These are phyloP conservation scores for Burhinus bistriatus DNA, from an alignment of 2,113 vertebrate genomes.

Conservation along the genomic window DNA sequence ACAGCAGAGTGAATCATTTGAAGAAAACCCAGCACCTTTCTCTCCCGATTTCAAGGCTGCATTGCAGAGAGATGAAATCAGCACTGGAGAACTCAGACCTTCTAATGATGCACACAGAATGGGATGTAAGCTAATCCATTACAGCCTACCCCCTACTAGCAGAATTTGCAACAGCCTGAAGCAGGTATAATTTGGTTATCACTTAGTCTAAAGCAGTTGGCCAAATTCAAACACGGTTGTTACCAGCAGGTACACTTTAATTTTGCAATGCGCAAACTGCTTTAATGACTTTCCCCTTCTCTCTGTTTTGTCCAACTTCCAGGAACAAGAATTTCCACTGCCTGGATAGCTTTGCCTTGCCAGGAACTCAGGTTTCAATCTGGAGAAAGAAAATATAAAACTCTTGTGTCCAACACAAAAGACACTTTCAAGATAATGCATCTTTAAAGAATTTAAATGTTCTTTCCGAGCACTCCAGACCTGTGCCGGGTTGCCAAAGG, in stretches of 20 bases:
- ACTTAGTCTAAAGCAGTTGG: background rate
- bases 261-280: background rate
- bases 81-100: background rate
- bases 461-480: rapidly evolving
- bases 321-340: background rate
- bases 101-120: background rate
- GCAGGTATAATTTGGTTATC: background rate
- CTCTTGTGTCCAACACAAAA: background rate
- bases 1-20: background rate
- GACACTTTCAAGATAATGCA: background rate
- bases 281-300: background rate
- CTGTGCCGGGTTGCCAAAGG: background rate
- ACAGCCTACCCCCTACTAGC: background rate
- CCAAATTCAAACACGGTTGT: background rate
- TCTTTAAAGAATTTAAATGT: background rate
- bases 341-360: background rate
- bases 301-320: background rate
- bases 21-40: background rate
- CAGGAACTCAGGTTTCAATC: background rate
- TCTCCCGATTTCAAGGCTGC: background rate
- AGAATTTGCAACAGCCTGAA: background rate
- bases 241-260: background rate
- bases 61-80: background rate
- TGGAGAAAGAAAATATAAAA: background rate
- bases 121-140: background rate